These are phyloP conservation scores for Sinotaia quadrata DNA, from an alignment of 2,888 invertebrate species.

Conservation along the genomic window DNA sequence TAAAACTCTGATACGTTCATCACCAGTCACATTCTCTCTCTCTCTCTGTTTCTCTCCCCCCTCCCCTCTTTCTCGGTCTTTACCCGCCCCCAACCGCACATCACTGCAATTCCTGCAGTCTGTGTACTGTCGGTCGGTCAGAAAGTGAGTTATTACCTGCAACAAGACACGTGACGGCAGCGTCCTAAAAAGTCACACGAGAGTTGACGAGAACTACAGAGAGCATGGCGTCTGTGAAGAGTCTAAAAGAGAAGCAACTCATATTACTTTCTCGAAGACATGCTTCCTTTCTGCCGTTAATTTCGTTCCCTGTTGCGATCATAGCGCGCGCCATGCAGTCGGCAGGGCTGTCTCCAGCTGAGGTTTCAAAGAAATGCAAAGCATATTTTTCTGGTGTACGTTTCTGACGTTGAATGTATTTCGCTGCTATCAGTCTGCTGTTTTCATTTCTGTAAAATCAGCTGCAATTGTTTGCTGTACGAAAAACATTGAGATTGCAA, in stretches of 20 bases:
- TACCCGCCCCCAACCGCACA: too few relatives aligned
- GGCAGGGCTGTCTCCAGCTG: not conserved
- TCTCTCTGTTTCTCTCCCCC: too few relatives aligned
- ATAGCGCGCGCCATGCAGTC: not conserved
- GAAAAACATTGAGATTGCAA: not conserved
- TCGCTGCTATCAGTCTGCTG: too few relatives aligned
- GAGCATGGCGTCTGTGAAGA: slow-evolving; percentile 8
- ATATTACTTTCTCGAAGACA: not conserved
- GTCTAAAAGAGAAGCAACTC: not conserved
- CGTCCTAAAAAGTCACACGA: slow-evolving; percentile 22
- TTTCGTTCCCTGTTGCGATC: not conserved
- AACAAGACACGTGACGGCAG: not conserved
- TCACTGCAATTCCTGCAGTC: too few relatives aligned
- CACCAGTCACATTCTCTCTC: too few relatives aligned
- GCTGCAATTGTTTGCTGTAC: too few relatives aligned
- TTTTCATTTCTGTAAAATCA: too few relatives aligned
- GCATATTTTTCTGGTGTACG: not conserved
- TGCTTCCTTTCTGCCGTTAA: not conserved
- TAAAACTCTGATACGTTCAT: too few relatives aligned
- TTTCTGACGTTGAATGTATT: not conserved
- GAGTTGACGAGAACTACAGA: slow-evolving; percentile 22
- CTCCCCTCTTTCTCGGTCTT: too few relatives aligned
- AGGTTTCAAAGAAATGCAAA: not conserved
- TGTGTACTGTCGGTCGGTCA: too few relatives aligned
- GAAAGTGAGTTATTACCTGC: not conserved